Evolutionary conservation across 2,888 invertebrate species (phyloP).

Genomic region (Chymomyza procnemis): DNA sequence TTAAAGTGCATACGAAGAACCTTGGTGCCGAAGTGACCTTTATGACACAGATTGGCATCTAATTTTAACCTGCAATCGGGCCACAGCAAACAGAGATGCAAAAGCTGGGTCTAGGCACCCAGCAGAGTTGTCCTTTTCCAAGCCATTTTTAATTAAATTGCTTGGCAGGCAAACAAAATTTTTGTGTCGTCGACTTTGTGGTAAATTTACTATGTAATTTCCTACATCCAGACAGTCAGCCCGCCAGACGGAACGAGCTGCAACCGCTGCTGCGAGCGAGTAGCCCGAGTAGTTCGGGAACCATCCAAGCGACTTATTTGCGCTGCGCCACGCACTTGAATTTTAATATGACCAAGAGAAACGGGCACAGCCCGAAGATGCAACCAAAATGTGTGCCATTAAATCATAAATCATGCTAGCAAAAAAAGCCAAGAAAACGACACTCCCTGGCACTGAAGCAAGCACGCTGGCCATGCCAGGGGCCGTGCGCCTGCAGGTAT

Average conservation of each 20-base stretch:
- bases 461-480: not conserved
- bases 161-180: constrained; percentile 28
- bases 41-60: not conserved
- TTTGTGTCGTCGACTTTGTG: constrained; percentile 54
- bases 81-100: not conserved
- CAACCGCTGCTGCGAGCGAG: not conserved
- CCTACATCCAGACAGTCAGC: constrained; percentile 27
- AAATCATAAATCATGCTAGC: constrained; percentile 53
- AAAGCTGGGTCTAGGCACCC: not conserved
- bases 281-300: constrained; percentile 1
- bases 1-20: not conserved
- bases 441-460: not conserved
- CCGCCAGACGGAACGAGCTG: constrained; percentile 11
- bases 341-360: constrained; percentile 57
- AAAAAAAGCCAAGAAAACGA: not conserved
- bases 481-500: constrained; percentile 39
- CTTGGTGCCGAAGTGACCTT: not conserved
- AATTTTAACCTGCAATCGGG: not conserved
- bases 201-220: constrained; percentile 66
- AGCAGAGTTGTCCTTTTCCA: not conserved
- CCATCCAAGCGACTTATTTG: constrained; percentile 32
- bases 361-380: constrained; percentile 1
- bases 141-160: constrained; percentile 49
- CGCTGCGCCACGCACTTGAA: constrained; percentile 57
- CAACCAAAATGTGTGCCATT: constrained; percentile 40